phyloP scores from a whole-genome alignment of 2,797 vertebrate species.

The Intellagama lesueurii region DNA sequence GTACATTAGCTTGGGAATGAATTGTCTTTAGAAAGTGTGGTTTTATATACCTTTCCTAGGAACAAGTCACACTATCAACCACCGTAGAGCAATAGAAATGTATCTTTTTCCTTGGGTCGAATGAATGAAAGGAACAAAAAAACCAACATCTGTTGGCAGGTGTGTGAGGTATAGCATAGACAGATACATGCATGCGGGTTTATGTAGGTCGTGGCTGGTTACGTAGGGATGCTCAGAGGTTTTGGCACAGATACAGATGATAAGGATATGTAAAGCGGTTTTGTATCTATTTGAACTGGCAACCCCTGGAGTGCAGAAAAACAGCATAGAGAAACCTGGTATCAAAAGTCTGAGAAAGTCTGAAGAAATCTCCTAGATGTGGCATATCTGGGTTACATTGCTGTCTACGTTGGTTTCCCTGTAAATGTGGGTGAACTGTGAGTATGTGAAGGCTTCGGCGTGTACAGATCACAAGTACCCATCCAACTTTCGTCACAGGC shows the following conservation, averaged over 20 bases:
- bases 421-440: constrained; percentile 73
- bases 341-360: constrained; percentile 71
- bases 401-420: constrained; percentile 76
- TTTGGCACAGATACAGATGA: constrained; percentile 48
- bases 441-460: constrained; percentile 77
- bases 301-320: constrained; percentile 46
- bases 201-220: constrained; percentile 79
- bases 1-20: background rate
- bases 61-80: constrained; percentile 4
- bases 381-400: constrained; percentile 74
- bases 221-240: constrained; percentile 49
- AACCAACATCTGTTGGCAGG: constrained; percentile 66
- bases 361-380: constrained; percentile 72
- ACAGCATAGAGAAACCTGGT: constrained; percentile 54
- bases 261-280: constrained; percentile 44
- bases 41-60: background rate
- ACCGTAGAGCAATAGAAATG: background rate
- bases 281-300: constrained; percentile 61
- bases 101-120: constrained; percentile 36
- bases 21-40: background rate
- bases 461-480: constrained; percentile 69
- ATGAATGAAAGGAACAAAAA: constrained; percentile 61
- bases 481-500: constrained; percentile 69
- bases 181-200: constrained; percentile 54
- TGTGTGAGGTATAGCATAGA: constrained; percentile 46